Base-by-base conservation (phyloP, 2,113 vertebrate species). In the Hiodon alosoides region DNA sequence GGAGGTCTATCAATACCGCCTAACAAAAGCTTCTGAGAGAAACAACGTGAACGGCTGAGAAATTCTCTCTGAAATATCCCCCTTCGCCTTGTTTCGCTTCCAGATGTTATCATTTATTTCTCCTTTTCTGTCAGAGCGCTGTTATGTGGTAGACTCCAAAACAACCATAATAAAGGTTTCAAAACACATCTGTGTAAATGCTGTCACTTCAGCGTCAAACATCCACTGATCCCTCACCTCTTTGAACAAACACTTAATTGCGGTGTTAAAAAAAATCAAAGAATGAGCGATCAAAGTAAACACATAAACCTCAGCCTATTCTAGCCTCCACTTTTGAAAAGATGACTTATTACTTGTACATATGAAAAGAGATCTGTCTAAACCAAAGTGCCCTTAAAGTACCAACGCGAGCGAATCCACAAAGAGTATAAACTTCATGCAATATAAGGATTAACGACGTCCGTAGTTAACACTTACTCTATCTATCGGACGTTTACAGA, bases 201-300 rank as follows among this genome's bases (percentile, higher is more conserved):
- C 82, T 86, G 87, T 86, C 90, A 88, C 83, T 88, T 84, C 84
- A 83, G 85, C 87, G 86, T 89, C 86, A 88, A 88, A 86, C 85
- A 73, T 7, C 81, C 86, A 88, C 84, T 89, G 89, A 90, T 89
- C 87, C 88, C 83, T 79, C 64, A 67, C 77, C 0, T 11, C 90
- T 92, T 91, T 90, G 88, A 91, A 91, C 86, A 83, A 83, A 77
- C 84, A 85, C 85, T 88, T 88, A 91, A 90, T 88, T 89, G 86
- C 85, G 83, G 87, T 88, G 82, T 90, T 85, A 84, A 85, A 86
- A 31, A 31, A 84, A 65, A 76, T 79, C 75, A 79, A 79, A 76
- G 74, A 69, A 6, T 51, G 4, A 2, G 52, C 57, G 78, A 90
- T 92, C 90, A 92, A 92, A 91, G 90, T 79, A 75, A 67, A 54